phyloP scores from a whole-genome alignment of 2,797 vertebrate species.

The Ceyx erithaca region DNA sequence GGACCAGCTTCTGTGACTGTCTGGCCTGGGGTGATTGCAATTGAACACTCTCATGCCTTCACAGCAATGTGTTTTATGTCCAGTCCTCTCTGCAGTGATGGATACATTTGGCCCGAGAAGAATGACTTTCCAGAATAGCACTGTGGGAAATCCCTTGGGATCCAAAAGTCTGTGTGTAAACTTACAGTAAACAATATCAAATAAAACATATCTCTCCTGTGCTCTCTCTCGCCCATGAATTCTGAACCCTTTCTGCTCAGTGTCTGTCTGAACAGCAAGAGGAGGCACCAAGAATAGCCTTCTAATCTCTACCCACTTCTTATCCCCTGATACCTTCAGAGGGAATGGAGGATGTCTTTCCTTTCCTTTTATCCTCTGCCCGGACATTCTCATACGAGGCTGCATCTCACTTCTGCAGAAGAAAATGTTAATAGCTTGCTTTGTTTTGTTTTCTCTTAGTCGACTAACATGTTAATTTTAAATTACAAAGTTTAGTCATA shows the following conservation, averaged over 20 bases:
- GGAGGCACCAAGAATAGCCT: conserved; percentile 30
- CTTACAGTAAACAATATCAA: not conserved
- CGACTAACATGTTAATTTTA: not conserved
- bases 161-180: not conserved
- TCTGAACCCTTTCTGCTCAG: not conserved
- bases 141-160: not conserved
- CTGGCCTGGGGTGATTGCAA: not conserved
- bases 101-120: not conserved
- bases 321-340: conserved; percentile 11
- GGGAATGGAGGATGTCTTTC: not conserved
- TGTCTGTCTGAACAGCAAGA: conserved; percentile 5
- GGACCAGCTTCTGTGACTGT: not conserved
- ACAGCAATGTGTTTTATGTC: not conserved
- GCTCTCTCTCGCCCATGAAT: not conserved
- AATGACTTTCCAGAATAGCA: not conserved
- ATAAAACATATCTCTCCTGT: not conserved
- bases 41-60: not conserved
- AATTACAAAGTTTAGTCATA: not conserved
- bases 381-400: not conserved
- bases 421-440: not conserved
- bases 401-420: not conserved
- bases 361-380: conserved; percentile 37
- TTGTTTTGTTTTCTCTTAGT: not conserved
- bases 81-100: not conserved
- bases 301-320: conserved; percentile 27